phyloP scores from a whole-genome alignment of 2,113 vertebrate species.

The Syngnathus typhle region DNA sequence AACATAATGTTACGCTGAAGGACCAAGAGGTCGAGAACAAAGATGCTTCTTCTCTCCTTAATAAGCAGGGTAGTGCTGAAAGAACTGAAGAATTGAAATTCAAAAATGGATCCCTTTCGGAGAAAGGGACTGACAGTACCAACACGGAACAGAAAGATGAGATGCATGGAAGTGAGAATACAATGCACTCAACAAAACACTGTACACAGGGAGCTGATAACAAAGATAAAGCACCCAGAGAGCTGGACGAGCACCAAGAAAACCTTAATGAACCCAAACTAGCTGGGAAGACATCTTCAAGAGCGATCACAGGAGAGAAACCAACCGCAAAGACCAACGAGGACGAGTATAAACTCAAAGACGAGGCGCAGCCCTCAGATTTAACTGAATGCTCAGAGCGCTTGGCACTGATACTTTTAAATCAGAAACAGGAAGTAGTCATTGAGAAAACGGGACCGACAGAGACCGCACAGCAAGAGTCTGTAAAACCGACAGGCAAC shows the following conservation, averaged over 20 bases:
- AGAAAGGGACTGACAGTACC: constrained; percentile 15
- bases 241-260: constrained; percentile 24
- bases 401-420: constrained; percentile 30
- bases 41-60: constrained; percentile 18
- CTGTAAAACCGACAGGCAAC: constrained; percentile 27
- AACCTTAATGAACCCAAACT: constrained; percentile 11
- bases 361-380: constrained; percentile 21
- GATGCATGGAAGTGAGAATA: constrained; percentile 21
- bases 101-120: constrained; percentile 10
- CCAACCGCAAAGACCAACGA: constrained; percentile 25
- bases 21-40: constrained; percentile 24
- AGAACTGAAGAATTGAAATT: constrained; percentile 24
- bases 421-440: constrained; percentile 27
- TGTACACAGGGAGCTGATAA: constrained; percentile 18
- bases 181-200: constrained; percentile 22
- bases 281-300: constrained; percentile 18
- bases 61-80: constrained; percentile 15
- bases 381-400: constrained; percentile 22
- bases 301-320: constrained; percentile 19
- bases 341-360: constrained; percentile 25
- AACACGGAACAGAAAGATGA: constrained; percentile 28
- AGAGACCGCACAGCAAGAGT: constrained; percentile 28
- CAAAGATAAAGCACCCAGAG: constrained; percentile 21
- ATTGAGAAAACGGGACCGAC: constrained; percentile 21
- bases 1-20: constrained; percentile 32